Evolutionary conservation across 2,888 invertebrate genomes (phyloP).

Genomic region (Apamea crenata): DNA sequence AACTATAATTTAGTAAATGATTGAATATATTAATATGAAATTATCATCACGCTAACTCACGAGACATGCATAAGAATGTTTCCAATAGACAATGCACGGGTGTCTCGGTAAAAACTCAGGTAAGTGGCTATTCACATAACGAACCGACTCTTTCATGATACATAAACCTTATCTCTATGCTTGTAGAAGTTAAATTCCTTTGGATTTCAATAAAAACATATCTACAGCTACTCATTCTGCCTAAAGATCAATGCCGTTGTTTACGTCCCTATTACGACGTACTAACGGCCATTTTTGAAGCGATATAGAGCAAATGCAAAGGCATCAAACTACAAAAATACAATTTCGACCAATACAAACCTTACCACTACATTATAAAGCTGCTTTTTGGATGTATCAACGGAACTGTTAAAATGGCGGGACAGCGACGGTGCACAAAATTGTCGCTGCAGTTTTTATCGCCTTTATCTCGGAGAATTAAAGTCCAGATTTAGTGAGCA

Average conservation of each 20-base stretch:
- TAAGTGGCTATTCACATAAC: constrained; percentile 70
- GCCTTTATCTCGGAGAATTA: constrained; percentile 11
- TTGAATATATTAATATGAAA: constrained; percentile 65
- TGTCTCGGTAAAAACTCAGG: constrained; percentile 77
- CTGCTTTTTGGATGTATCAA: constrained; percentile 4
- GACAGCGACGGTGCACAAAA: constrained; percentile 59
- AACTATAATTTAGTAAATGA: constrained; percentile 64
- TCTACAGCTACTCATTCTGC: constrained; percentile 49
- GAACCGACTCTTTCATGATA: constrained; percentile 42
- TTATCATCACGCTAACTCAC: constrained; percentile 62
- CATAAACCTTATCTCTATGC: neutral
- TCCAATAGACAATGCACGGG: constrained; percentile 73
- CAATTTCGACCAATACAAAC: neutral
- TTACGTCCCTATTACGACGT: constrained; percentile 62
- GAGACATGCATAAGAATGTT: constrained; percentile 73
- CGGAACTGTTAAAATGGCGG: constrained; percentile 43
- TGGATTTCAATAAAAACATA: constrained; percentile 22
- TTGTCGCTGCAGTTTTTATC: constrained; percentile 3
- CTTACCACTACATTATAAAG: constrained; percentile 8
- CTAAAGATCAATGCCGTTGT: constrained; percentile 61
- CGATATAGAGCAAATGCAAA: constrained; percentile 56
- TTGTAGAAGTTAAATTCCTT: constrained; percentile 14
- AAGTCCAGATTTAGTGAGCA: constrained; percentile 52
- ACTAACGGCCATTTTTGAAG: constrained; percentile 61
- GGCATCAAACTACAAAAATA: constrained; percentile 20